These are phyloP conservation scores for Epizoanthus illoricatus DNA, from an alignment of 92 coral and sea anemone genomes.

Conservation along the genomic window DNA sequence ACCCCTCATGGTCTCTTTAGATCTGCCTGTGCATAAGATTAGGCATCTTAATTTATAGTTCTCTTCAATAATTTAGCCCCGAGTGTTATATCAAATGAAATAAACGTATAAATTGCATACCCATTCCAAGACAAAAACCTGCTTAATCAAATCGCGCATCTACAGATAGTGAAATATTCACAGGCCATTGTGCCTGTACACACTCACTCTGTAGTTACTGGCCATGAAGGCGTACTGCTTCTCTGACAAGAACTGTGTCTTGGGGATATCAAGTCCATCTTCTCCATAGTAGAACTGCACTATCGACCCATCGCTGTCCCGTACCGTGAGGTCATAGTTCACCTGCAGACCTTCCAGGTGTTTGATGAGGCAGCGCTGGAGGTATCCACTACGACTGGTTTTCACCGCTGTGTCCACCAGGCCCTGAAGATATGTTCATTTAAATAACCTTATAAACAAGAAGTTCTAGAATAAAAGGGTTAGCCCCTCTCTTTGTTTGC, in stretches of 20 bases:
- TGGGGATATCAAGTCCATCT: constrained; percentile 90
- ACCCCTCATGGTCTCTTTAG: no score
- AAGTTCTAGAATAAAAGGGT: background rate
- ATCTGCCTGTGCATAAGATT: no score
- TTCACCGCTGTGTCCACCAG: constrained; percentile 98
- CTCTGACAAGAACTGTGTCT: constrained; percentile 86
- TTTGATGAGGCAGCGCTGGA: constrained; percentile 97
- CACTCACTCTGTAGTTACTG: constrained; percentile 73
- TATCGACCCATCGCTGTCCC: constrained; percentile 96
- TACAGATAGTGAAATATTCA: background rate
- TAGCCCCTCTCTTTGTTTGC: no score
- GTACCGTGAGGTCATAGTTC: constrained; percentile 87
- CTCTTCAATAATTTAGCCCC: no score
- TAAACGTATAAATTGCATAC: no score
- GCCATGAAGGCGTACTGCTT: constrained; percentile 93
- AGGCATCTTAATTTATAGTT: no score
- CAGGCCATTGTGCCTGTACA: background rate
- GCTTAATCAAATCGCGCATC: background rate
- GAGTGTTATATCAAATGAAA: no score
- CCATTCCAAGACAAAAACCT: no score
- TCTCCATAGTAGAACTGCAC: constrained; percentile 98
- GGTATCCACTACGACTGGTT: constrained; percentile 99
- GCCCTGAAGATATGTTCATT: constrained; percentile 52
- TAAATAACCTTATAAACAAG: no score
- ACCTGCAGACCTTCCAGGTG: constrained; percentile 95